Evolutionary conservation across 2,888 invertebrate species (phyloP).

Genomic region (Polyploca ridens): DNA sequence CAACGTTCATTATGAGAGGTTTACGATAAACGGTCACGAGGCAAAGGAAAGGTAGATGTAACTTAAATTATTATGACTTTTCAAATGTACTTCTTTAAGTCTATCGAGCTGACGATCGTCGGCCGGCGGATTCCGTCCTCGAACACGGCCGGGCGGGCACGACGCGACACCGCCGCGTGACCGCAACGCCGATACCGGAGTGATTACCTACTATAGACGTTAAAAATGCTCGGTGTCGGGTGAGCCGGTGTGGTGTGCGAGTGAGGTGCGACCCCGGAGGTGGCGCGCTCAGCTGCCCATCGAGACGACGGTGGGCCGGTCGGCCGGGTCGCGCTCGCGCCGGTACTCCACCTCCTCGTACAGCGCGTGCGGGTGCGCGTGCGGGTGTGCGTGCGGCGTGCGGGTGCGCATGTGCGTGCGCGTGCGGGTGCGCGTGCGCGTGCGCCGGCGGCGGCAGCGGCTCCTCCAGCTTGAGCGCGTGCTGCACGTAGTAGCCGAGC

Average conservation of each 20-base stretch:
- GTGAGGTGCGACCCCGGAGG: constrained; percentile 24
- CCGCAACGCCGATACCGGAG: not conserved
- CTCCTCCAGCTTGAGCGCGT: constrained; percentile 70
- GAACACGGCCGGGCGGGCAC: constrained; percentile 13
- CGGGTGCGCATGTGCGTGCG: constrained; percentile 35
- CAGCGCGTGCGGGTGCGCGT: constrained; percentile 46
- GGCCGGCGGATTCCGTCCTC: not conserved
- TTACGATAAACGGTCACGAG: not conserved
- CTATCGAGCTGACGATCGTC: constrained; percentile 1
- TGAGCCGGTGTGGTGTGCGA: not conserved
- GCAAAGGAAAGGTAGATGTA: not conserved
- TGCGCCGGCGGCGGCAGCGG: constrained; percentile 60
- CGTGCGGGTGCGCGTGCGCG: constrained; percentile 37
- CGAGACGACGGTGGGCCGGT: constrained; percentile 82
- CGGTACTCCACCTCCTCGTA: constrained; percentile 59
- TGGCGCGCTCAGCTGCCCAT: constrained; percentile 72
- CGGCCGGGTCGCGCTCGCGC: constrained; percentile 54
- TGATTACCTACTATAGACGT: not conserved
- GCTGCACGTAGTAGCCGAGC: constrained; percentile 68
- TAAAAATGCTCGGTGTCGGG: not conserved
- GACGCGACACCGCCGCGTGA: not conserved
- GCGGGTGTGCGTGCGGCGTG: constrained; percentile 30
- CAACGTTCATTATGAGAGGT: not conserved
- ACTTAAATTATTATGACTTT: constrained; percentile 7
- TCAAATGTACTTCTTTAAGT: not conserved